A percentile compares a stretch with the other conserved stretches of the same genome.
These are phyloP conservation scores for Coptodon bakossiorum DNA, from an alignment of 2,113 vertebrate genomes.

Conservation along the genomic window DNA sequence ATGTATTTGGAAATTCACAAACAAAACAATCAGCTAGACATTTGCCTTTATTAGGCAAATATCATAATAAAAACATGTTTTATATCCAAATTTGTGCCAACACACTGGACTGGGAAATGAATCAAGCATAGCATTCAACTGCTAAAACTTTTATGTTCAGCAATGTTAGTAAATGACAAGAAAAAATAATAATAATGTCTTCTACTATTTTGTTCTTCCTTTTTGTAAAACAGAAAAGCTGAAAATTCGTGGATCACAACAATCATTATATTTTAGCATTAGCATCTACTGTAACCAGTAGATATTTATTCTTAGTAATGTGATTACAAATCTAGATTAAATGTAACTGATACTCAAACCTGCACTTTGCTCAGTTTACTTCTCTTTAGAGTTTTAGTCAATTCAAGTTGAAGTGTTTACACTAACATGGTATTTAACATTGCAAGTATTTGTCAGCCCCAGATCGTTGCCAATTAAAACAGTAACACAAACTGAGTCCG, in stretches of 20 bases:
- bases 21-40: not conserved
- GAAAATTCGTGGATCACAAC: not conserved
- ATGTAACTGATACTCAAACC: not conserved
- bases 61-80: not conserved
- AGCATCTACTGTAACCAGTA: not conserved
- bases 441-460: constrained; percentile 26
- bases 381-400: not conserved
- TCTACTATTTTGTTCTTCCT: not conserved
- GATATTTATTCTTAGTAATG: not conserved
- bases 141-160: not conserved
- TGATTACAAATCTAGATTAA: not conserved
- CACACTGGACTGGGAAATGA: not conserved
- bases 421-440: not conserved
- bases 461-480: constrained; percentile 48
- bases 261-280: not conserved
- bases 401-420: not conserved
- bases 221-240: not conserved
- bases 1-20: not conserved
- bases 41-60: not conserved
- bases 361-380: not conserved
- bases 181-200: not conserved
- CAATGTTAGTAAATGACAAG: not conserved
- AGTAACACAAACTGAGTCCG: constrained; percentile 31
- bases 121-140: not conserved
- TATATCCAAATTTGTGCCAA: not conserved